These are phyloP conservation scores for Dendrolimus houi DNA, from an alignment of 2,888 invertebrate genomes.

Conservation along the genomic window DNA sequence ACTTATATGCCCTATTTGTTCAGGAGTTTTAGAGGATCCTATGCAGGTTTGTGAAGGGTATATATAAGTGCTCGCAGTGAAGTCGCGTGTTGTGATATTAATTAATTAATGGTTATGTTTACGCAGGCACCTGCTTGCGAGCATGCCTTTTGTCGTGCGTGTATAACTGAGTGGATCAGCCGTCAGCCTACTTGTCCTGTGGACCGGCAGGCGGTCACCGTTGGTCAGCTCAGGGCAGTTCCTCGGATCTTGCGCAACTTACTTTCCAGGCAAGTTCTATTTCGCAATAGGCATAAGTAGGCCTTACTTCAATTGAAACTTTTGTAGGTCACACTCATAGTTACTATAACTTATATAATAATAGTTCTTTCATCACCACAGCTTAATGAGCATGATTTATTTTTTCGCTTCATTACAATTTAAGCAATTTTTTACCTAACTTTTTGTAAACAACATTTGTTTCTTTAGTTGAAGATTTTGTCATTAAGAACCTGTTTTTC, in stretches of 20 bases:
- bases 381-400: background rate
- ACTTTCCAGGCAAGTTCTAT: conserved; percentile 81
- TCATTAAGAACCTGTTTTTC: background rate
- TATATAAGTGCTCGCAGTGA: conserved; percentile 6
- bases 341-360: conserved; percentile 25
- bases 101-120: conserved; percentile 10
- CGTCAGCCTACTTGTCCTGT: conserved; percentile 96
- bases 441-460: background rate
- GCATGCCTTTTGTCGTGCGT: conserved; percentile 95
- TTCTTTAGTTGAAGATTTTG: background rate
- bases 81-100: conserved; percentile 3
- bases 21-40: conserved; percentile 95
- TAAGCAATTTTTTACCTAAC: background rate
- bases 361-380: background rate
- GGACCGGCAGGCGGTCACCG: conserved; percentile 92
- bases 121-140: conserved; percentile 94
- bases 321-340: conserved; percentile 30
- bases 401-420: background rate
- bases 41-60: conserved; percentile 82
- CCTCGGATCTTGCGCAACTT: conserved; percentile 95
- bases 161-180: conserved; percentile 96
- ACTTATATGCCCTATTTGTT: conserved; percentile 96
- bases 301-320: conserved; percentile 4
- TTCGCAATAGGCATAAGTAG: conserved; percentile 20
- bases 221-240: conserved; percentile 92